These are phyloP conservation scores for Apteryx owenii DNA, from an alignment of 2,113 vertebrate genomes.

Conservation along the genomic window DNA sequence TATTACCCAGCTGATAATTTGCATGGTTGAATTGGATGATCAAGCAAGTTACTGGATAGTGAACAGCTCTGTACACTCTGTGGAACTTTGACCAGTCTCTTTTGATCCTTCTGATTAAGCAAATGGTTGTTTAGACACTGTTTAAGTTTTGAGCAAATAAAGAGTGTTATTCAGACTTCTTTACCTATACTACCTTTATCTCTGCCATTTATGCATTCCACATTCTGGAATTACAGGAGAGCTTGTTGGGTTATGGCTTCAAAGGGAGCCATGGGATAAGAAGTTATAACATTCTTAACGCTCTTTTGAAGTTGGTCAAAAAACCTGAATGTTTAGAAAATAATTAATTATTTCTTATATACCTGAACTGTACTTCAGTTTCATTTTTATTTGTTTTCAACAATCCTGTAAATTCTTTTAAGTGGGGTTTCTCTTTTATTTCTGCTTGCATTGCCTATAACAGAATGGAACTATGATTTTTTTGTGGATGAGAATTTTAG, in stretches of 20 bases:
- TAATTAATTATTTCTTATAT: neutral
- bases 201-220: neutral
- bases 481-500: constrained; percentile 7
- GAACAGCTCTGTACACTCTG: neutral
- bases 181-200: neutral
- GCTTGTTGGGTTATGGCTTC: neutral
- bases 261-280: no score
- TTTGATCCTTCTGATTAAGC: neutral
- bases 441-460: neutral
- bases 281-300: neutral
- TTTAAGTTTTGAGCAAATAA: neutral
- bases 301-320: neutral
- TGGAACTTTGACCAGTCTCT: neutral
- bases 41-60: neutral
- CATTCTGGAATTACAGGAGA: neutral
- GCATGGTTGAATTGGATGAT: neutral
- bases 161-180: neutral
- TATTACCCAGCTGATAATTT: neutral
- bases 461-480: neutral
- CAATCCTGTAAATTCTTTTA: neutral
- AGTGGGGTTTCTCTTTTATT: neutral
- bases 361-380: constrained; percentile 11
- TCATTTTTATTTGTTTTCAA: neutral
- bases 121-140: neutral
- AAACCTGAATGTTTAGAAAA: neutral